Percentiles rank a stretch among this genome's conserved stretches.
phyloP scores from a whole-genome alignment of 2,113 vertebrate species.

The Sitta europaea region DNA sequence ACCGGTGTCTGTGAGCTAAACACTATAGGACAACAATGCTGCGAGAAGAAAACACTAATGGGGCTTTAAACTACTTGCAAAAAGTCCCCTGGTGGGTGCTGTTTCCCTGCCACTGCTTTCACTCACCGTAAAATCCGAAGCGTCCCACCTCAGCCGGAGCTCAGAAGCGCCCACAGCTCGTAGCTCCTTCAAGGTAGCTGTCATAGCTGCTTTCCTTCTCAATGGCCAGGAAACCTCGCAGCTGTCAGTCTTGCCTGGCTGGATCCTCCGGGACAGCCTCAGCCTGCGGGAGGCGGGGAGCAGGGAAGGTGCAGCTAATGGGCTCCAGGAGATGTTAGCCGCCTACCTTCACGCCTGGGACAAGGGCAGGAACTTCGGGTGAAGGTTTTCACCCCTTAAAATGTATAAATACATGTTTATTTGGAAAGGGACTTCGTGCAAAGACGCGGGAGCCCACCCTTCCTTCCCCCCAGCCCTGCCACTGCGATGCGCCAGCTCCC shows the following conservation, averaged over 20 bases:
- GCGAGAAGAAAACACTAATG: rapidly evolving
- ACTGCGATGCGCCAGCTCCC: rapidly evolving
- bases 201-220: background rate
- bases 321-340: rapidly evolving
- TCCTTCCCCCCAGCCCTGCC: background rate
- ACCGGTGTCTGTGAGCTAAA: background rate
- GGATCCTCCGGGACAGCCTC: rapidly evolving
- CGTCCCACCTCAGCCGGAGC: background rate
- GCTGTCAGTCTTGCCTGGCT: background rate
- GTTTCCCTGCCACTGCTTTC: background rate
- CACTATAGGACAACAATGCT: background rate
- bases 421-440: background rate
- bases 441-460: rapidly evolving
- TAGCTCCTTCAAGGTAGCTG: background rate
- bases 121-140: background rate
- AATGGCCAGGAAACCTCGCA: rapidly evolving
- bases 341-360: background rate
- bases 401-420: background rate
- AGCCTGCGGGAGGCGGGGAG: background rate
- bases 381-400: background rate
- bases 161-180: rapidly evolving
- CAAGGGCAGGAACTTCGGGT: background rate
- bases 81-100: background rate
- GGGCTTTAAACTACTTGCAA: background rate
- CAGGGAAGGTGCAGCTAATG: rapidly evolving